Evolutionary conservation across 2,113 vertebrate genomes (phyloP), one percentile per base, ranked within the genome.

Genomic region (Oplegnathus fasciatus): DNA sequence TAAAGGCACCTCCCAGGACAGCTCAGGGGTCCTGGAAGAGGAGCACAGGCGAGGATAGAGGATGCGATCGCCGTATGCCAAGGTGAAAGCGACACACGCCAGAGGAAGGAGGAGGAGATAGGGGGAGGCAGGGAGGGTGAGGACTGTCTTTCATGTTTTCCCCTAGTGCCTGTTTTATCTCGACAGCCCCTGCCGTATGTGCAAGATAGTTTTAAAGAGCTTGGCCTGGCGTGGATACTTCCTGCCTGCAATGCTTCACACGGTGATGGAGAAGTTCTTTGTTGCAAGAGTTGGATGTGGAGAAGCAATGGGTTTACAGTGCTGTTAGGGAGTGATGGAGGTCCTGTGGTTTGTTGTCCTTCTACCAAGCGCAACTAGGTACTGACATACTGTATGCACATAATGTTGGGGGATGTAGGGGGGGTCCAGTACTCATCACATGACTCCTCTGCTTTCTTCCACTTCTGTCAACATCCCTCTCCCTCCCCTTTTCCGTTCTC

Each of bases 1-100:
- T 75, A 64, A 80, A 91, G 85, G 78, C 87, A 88, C 87, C 87
- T 93, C 88, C 83, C 62, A 86, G 91, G 93, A 91, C 87, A 91
- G 88, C 89, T 89, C 87, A 84, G 78, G 79, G 90, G 89, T 93
- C 91, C 84, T 90, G 82, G 86, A 91, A 83, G 86, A 89, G 55
- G 55, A 81, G 72, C 66, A 74, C 30, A 14, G 75, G 46, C 37
- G 5, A 85, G 68, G 70, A 75, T 65, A 60, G 81, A 85, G 67
- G 82, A 86, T 80, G 79, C 1, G 11, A 81, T 61, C 30, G 48
- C 83, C 10, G n/a, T 77, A 79, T 84, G 88, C 91, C 71, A 91
- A 92, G 86, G 87, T 92, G 87, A 90, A 88, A 81, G 70, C 70
- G 66, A 88, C 70, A 77, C 58, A 86, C 9, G 37, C 84, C 60